Percentiles rank a stretch among this genome's conserved stretches.
Evolutionary conservation across 2,797 vertebrate genomes (phyloP).

Genomic region (Heterohyrax brucei): DNA sequence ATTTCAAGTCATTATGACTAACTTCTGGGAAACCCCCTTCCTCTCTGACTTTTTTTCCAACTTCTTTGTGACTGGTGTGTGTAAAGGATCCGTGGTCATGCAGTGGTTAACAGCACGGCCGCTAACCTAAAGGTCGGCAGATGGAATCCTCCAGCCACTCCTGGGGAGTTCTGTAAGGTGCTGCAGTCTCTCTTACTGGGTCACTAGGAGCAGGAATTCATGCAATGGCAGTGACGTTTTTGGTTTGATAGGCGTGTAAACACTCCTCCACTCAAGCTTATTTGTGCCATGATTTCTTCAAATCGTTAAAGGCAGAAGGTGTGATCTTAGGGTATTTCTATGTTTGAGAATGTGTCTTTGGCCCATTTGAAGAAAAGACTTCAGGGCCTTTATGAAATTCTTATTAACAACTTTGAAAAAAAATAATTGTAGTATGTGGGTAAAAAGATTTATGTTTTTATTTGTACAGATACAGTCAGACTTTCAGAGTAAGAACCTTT

Average conservation of each 20-base stretch:
- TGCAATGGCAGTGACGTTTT: too few species aligned
- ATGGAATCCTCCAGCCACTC: too few species aligned
- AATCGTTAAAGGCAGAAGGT: background rate
- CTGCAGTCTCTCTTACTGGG: too few species aligned
- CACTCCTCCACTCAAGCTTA: too few species aligned
- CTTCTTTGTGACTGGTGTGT: background rate
- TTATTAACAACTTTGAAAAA: background rate
- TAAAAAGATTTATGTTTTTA: slow-evolving; percentile 38
- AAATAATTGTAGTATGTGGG: background rate
- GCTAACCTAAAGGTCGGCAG: too few species aligned
- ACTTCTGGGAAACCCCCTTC: background rate
- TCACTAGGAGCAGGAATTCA: too few species aligned
- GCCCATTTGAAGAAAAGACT: background rate
- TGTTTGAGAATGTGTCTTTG: background rate
- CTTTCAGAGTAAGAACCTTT: background rate
- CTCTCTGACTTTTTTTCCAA: background rate
- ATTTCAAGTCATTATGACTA: background rate
- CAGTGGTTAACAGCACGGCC: too few species aligned
- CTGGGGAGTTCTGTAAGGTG: too few species aligned
- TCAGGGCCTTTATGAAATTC: background rate
- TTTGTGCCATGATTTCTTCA: background rate
- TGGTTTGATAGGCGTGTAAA: background rate
- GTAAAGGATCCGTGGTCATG: too few species aligned
- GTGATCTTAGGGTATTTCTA: background rate
- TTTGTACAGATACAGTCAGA: background rate